A percentile compares a stretch with the other conserved stretches of the same genome.
Conservation (phyloP, 1,140 invertebrate species). For the Leptinotarsa lineolata region DNA sequence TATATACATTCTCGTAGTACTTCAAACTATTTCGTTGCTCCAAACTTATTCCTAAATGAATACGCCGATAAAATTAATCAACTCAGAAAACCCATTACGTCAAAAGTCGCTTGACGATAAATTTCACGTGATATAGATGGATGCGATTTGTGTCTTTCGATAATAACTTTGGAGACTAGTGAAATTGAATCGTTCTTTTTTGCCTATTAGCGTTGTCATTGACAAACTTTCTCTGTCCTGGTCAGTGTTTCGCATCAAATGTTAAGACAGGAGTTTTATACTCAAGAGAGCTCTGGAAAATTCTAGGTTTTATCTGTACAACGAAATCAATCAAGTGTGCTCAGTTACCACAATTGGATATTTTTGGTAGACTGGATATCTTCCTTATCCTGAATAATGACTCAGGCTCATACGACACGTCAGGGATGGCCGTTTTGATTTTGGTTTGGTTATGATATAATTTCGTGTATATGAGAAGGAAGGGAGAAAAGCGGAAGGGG, state of each 20-base stretch:
- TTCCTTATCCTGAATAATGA: too few relatives aligned
- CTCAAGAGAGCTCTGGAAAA: too few relatives aligned
- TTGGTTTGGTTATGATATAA: too few relatives aligned
- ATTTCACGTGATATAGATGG: not conserved
- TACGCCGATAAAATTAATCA: not conserved
- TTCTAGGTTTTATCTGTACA: too few relatives aligned
- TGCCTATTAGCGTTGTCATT: constrained; percentile 2
- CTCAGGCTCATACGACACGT: too few relatives aligned
- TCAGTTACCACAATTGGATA: too few relatives aligned
- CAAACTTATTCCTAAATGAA: not conserved
- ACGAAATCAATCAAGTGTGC: too few relatives aligned
- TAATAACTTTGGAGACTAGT: not conserved
- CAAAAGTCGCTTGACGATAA: not conserved
- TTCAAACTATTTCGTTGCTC: not conserved
- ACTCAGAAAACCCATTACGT: not conserved
- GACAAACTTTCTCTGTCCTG: not conserved
- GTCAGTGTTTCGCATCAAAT: not conserved
- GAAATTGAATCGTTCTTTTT: not conserved
- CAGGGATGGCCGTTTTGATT: too few relatives aligned
- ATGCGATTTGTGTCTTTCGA: not conserved
- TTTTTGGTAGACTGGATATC: too few relatives aligned
- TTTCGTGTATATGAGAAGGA: too few relatives aligned
- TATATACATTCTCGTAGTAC: not conserved
- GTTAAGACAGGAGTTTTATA: too few relatives aligned
- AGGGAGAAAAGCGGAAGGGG: too few relatives aligned